Base-by-base conservation (phyloP, 30 jellyfish, hydroid and myxozoan genomes). In the Aurelia aurita complex sp. Pacific region DNA sequence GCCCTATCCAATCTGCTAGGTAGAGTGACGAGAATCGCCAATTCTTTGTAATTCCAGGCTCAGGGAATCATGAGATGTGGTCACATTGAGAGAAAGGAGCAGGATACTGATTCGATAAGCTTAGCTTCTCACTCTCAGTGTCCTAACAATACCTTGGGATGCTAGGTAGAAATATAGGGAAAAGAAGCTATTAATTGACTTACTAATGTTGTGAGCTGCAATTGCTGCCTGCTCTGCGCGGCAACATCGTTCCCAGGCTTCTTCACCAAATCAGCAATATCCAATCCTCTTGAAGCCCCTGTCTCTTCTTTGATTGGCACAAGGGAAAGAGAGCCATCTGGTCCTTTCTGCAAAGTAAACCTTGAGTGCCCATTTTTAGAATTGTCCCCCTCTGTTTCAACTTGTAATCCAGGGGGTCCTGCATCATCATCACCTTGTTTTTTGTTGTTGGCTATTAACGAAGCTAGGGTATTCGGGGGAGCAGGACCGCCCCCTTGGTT, bases 121-220 rank as follows among this genome's bases (percentile, higher is more conserved):
- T 23, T 23, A 23, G 29, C 29, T 23, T 23, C 29, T 23, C 29
- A 23, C 29, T 23, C 29, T 23, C 29, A 23, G 29, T 23, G 29
- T 23, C 29, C 29, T 23, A 23, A 23, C 29, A 23, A 23, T 23
- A 23, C 29, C 29, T 23, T 23, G 29, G 29, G 29, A 23, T 23
- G 29, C 29, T 23, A 23, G 29, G 29, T 23, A 23, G 29, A 23
- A 23, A 23, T 23, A 23, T 23, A 23, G 12, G 32, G 23, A 10
- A 81, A 8, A 70, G 14, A 38, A 38, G 29, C 29, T 23, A 23
- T 23, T 3, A 10, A 85, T 17, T 11, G 12, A 62, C 96, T 34
- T 85, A 93, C 98, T 94, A 93, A 54, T 23, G 98, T 74, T 35
- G 98, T 93, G 61, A 93, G 82, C 77, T 93, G 98, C 90, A 93